These are phyloP conservation scores for Cossypha caffra DNA, from an alignment of 2,797 vertebrate genomes.

Conservation along the genomic window DNA sequence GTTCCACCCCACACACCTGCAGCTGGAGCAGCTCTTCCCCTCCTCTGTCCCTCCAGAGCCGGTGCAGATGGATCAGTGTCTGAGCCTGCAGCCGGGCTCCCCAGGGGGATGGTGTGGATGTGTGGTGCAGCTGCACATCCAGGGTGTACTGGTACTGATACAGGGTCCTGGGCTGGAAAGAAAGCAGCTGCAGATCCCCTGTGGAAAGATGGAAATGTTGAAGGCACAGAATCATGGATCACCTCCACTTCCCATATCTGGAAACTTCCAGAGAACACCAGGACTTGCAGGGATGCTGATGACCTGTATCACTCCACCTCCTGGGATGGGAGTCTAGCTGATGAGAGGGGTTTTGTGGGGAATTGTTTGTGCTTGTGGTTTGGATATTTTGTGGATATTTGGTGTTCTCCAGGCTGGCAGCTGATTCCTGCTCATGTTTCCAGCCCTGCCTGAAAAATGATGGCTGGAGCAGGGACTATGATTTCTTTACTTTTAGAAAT, in stretches of 20 bases:
- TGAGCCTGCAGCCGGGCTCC: constrained; percentile 20
- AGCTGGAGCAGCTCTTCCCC: constrained; percentile 66
- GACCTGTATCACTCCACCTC: not conserved
- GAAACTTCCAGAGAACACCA: not conserved
- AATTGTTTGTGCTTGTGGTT: not conserved
- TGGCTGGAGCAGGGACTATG: accelerated
- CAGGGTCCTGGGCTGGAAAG: constrained; percentile 40
- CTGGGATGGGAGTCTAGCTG: not conserved
- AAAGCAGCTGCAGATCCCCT: constrained; percentile 21
- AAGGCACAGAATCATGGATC: accelerated
- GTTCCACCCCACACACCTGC: constrained; percentile 39
- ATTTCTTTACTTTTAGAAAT: not conserved
- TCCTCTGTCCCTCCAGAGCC: not conserved
- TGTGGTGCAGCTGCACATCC: constrained; percentile 1
- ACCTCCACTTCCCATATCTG: accelerated
- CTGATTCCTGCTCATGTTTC: not conserved
- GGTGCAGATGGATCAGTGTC: not conserved
- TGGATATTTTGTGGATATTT: not conserved
- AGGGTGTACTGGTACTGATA: constrained; percentile 65
- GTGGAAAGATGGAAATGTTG: not conserved
- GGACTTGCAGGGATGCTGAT: not conserved
- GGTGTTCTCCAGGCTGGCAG: accelerated
- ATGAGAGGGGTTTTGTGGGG: not conserved
- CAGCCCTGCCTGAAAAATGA: not conserved
- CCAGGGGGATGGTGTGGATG: accelerated